Percentiles rank a stretch among this genome's conserved stretches.
Evolutionary conservation across 2,888 invertebrate species (phyloP).

Genomic region (Synanthedon myopaeformis): DNA sequence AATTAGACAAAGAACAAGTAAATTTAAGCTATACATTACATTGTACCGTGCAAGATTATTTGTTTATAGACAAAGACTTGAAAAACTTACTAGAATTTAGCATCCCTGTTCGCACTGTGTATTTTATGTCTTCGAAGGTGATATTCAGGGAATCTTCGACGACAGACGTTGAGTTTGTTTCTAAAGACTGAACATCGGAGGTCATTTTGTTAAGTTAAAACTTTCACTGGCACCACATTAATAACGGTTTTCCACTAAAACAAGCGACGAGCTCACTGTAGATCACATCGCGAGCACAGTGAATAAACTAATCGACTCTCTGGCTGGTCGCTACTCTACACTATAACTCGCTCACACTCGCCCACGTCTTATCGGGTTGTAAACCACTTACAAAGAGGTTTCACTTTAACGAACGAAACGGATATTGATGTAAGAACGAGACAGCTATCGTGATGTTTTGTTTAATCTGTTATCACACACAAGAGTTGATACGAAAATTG

Average conservation of each 20-base stretch:
- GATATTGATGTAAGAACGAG: too few species aligned
- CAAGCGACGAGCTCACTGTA: slow-evolving; percentile 18
- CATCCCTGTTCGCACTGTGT: slow-evolving; percentile 72
- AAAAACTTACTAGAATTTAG: slow-evolving; percentile 65
- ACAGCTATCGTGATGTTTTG: too few species aligned
- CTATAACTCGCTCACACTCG: too few species aligned
- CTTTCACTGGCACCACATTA: slow-evolving; percentile 23
- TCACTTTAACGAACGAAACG: too few species aligned
- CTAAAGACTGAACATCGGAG: slow-evolving; percentile 38
- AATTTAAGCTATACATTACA: neutral
- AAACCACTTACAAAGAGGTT: too few species aligned
- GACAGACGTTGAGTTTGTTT: slow-evolving; percentile 47
- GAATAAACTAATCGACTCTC: too few species aligned
- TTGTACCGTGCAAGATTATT: neutral
- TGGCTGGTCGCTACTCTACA: too few species aligned
- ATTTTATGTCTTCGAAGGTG: slow-evolving; percentile 75
- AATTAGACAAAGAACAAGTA: neutral
- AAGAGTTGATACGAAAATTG: too few species aligned
- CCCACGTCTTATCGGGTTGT: too few species aligned
- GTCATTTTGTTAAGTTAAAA: slow-evolving; percentile 29
- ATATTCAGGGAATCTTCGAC: slow-evolving; percentile 70
- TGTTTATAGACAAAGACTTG: slow-evolving; percentile 4
- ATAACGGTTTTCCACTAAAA: slow-evolving; percentile 15
- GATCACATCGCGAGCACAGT: slow-evolving; percentile 26
- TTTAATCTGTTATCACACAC: too few species aligned